Evolutionary conservation across 2,888 invertebrate species (phyloP).

Genomic region (Idaea dimidiata): DNA sequence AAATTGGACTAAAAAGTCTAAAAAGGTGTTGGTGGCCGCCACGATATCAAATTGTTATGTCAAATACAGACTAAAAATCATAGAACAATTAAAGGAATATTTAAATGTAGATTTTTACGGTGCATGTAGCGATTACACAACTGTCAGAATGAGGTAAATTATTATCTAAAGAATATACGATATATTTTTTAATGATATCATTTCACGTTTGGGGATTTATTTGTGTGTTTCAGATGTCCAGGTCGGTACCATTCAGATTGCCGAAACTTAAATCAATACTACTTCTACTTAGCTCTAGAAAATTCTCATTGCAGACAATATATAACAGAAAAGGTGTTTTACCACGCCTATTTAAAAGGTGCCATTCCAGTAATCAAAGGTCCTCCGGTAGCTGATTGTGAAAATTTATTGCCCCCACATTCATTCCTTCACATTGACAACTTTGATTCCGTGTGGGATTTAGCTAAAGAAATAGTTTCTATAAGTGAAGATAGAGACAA

Average conservation of each 20-base stretch:
- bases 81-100: conserved; percentile 7
- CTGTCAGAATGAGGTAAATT: conserved; percentile 50
- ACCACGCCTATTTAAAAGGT: conserved; percentile 78
- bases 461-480: conserved; percentile 72
- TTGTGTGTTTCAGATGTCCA: conserved; percentile 15
- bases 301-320: conserved; percentile 82
- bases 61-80: conserved; percentile 5
- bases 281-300: conserved; percentile 83
- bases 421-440: conserved; percentile 68
- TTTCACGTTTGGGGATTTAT: not conserved
- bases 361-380: conserved; percentile 82
- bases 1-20: conserved; percentile 52
- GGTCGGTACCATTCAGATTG: conserved; percentile 57
- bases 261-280: conserved; percentile 63
- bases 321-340: conserved; percentile 82
- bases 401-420: conserved; percentile 71
- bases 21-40: conserved; percentile 46
- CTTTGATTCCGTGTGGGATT: conserved; percentile 27
- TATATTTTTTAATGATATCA: no score
- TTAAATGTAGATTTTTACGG: conserved; percentile 70
- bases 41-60: conserved; percentile 34
- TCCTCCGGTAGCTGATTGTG: conserved; percentile 54
- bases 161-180: no score
- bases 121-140: conserved; percentile 81
- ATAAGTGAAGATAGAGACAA: conserved; percentile 58